Evolutionary conservation across 2,888 invertebrate species (phyloP).

Genomic region (Orgyia antiqua): DNA sequence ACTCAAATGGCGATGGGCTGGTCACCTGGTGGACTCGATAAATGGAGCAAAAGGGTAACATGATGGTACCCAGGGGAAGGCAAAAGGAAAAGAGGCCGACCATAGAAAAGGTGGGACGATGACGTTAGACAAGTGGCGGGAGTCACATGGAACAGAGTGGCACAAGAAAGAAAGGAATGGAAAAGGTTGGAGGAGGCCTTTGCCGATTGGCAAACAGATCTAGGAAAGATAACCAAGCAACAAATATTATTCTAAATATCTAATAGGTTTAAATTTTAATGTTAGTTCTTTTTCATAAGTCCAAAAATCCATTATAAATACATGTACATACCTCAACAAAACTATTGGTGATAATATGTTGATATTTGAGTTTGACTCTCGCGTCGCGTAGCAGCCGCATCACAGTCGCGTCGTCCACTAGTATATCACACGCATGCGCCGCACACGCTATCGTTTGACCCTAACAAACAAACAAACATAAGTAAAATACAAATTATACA

Average conservation of each 20-base stretch:
- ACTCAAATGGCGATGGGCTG: slow-evolving; percentile 2
- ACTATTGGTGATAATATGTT: slow-evolving; percentile 98
- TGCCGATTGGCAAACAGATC: too few relatives aligned
- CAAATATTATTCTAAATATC: too few relatives aligned
- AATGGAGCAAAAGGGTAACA: slow-evolving; percentile 3
- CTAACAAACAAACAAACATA: slow-evolving; percentile 22
- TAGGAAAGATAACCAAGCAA: too few relatives aligned
- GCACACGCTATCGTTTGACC: slow-evolving; percentile 98
- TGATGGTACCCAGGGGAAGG: slow-evolving; percentile 1
- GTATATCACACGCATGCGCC: slow-evolving; percentile 97
- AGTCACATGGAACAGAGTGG: too few relatives aligned
- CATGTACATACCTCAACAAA: slow-evolving; percentile 90
- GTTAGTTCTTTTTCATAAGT: not conserved
- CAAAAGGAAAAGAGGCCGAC: slow-evolving; percentile 1
- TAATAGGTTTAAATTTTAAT: not conserved
- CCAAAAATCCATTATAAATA: too few relatives aligned
- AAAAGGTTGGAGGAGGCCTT: too few relatives aligned
- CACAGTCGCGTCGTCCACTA: slow-evolving; percentile 98
- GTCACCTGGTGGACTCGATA: slow-evolving; percentile 2
- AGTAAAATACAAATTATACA: too few relatives aligned
- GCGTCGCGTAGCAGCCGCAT: slow-evolving; percentile 93
- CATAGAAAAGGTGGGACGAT: slow-evolving; percentile 3
- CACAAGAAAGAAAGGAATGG: too few relatives aligned
- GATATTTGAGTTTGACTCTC: slow-evolving; percentile 94
- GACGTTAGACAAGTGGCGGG: not conserved